phyloP scores from a whole-genome alignment of 2,797 vertebrate genomes.

The Limosa lapponica region DNA sequence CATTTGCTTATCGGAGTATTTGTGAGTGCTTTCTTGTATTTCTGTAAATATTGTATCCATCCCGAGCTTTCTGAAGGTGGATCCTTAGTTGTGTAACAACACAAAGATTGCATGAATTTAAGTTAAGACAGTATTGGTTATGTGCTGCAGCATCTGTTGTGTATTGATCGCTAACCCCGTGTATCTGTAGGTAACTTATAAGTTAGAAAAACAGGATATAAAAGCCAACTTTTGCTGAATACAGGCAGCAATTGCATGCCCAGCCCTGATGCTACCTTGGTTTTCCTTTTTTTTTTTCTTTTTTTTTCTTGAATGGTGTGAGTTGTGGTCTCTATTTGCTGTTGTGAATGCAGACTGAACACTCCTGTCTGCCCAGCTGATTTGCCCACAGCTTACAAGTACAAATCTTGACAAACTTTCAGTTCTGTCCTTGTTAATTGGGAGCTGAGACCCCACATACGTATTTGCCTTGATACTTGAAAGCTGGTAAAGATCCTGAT shows the following conservation, averaged over 20 bases:
- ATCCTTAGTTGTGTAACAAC: not conserved
- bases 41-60: not conserved
- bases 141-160: not conserved
- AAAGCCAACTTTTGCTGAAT: not conserved
- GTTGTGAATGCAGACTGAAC: not conserved
- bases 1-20: not conserved
- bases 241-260: not conserved
- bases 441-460: not conserved
- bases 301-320: not conserved
- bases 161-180: not conserved
- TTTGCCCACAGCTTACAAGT: not conserved
- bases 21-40: not conserved
- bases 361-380: accelerated
- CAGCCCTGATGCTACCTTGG: not conserved
- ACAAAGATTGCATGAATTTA: not conserved
- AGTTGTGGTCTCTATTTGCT: not conserved
- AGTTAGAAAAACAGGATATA: not conserved
- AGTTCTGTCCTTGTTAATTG: not conserved
- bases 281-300: not conserved
- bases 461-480: accelerated
- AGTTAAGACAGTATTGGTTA: not conserved
- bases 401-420: not conserved
- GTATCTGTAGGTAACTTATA: not conserved
- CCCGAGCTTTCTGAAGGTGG: not conserved
- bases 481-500: not conserved